phyloP scores from a whole-genome alignment of 2,888 invertebrate genomes.

The Cotesia congregata region DNA sequence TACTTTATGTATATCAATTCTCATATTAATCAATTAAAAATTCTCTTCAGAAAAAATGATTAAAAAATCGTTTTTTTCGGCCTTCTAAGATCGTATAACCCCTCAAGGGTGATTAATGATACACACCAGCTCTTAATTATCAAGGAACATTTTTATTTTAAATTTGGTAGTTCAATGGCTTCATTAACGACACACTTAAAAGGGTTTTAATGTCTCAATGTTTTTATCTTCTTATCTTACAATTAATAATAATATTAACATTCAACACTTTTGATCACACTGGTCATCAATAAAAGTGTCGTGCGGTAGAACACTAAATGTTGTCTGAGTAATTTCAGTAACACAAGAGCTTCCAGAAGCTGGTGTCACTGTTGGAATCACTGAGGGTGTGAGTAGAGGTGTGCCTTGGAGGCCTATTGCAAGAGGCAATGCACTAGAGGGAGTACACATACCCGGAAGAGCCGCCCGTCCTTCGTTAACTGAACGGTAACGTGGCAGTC shows the following conservation, averaged over 20 bases:
- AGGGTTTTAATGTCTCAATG: background rate
- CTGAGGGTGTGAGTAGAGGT: constrained; percentile 64
- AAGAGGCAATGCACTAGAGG: constrained; percentile 78
- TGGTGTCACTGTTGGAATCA: constrained; percentile 55
- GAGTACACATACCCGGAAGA: constrained; percentile 77
- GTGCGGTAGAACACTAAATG: constrained; percentile 55
- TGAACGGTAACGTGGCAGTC: constrained; percentile 80
- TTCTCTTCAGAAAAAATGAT: too few species aligned
- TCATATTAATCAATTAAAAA: too few species aligned
- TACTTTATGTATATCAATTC: too few species aligned
- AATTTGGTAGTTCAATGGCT: background rate
- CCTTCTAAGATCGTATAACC: too few species aligned
- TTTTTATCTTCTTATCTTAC: background rate
- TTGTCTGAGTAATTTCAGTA: constrained; percentile 58
- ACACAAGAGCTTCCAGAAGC: constrained; percentile 66
- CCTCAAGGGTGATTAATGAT: background rate
- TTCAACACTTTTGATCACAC: constrained; percentile 47
- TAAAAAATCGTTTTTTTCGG: too few species aligned
- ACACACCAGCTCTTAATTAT: background rate
- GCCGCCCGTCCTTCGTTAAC: constrained; percentile 80
- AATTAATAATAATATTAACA: background rate
- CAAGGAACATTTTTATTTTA: background rate
- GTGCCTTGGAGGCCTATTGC: constrained; percentile 84
- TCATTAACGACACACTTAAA: constrained; percentile 1
- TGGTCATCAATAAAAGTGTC: constrained; percentile 58